Base-by-base conservation (phyloP, 2,888 invertebrate genomes). In the Labia minor region DNA sequence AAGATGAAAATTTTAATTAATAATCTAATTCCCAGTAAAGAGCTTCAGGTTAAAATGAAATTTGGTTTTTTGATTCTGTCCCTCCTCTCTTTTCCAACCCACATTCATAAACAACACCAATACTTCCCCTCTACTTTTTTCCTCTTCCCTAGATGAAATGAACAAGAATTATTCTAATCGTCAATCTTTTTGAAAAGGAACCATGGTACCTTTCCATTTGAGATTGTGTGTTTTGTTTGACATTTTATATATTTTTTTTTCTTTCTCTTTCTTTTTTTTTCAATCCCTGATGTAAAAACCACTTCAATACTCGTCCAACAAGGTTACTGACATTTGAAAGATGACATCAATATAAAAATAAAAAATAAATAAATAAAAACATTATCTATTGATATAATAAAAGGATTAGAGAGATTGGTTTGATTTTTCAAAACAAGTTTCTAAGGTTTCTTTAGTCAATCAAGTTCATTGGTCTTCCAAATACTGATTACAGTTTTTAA, bases 401-500 rank as follows among this genome's bases (percentile, higher is more conserved):
- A 49, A 49, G 49, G 14, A 49, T 49, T 49, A 49, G 16, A 49
- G 6, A 3, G 49, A 10, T 49, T 3, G 14, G 3, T 49, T 49
- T 14, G 16, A 49, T 49, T 49, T 14, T 49, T 3, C 16, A 49
- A 14, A 49, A 49, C 49, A 16, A 49, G 49, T 49, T 49, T 49
- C 49, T 49, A 8, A 49, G 8, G 14, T 49, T 49, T 49, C 14
- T 49, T 49, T 49, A 49, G 49, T 49, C 14, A 49, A 49, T 49
- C 49, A 49, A 49, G 49, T 49, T 49, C 49, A 49, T 49, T 49
- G 49, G 49, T 49, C 49, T 49, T 49, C 49, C 14, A 16, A 49
- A 49, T n/a, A 49, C 49, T 49, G 49, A 49, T 49, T 49, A 49
- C 49, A 49, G 49, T 16, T 49, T 49, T 49, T 49, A 49, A 49